Conservation (phyloP, 2,113 vertebrate species). For the Myrmophylax atrothorax region DNA sequence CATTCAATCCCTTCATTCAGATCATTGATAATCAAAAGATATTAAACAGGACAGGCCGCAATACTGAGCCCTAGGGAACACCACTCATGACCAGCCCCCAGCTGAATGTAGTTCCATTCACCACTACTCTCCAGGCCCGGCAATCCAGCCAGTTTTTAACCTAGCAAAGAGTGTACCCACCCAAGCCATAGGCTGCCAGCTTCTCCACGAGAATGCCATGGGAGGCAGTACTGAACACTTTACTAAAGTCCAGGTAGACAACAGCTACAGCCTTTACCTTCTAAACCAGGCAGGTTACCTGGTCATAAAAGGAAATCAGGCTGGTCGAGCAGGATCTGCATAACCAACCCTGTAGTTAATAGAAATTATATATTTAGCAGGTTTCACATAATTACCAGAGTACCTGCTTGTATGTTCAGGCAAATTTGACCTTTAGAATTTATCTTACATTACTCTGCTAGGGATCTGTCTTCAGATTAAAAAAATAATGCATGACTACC, state of each 20-base stretch:
- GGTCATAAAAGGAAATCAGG: neutral
- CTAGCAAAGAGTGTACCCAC: neutral
- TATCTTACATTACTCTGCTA: neutral
- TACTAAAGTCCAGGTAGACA: neutral
- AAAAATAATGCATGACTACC: neutral
- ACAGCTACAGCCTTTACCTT: neutral
- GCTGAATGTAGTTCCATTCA: neutral
- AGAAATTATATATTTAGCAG: neutral
- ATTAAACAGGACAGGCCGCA: neutral
- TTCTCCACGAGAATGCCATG: neutral
- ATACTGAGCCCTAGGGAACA: neutral
- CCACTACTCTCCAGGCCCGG: neutral
- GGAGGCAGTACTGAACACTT: neutral
- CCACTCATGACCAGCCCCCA: neutral
- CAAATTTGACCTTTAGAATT: neutral
- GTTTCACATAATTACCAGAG: neutral
- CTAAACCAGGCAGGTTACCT: neutral
- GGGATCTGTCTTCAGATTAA: neutral
- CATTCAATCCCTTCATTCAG: neutral
- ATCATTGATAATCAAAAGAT: neutral
- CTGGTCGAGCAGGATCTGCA: neutral
- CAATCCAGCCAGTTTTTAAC: neutral
- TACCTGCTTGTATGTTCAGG: neutral
- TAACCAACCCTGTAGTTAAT: neutral
- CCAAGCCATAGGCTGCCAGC: neutral